Evolutionary conservation across 2,888 invertebrate genomes (phyloP).

Genomic region (Choristoneura rosaceana): DNA sequence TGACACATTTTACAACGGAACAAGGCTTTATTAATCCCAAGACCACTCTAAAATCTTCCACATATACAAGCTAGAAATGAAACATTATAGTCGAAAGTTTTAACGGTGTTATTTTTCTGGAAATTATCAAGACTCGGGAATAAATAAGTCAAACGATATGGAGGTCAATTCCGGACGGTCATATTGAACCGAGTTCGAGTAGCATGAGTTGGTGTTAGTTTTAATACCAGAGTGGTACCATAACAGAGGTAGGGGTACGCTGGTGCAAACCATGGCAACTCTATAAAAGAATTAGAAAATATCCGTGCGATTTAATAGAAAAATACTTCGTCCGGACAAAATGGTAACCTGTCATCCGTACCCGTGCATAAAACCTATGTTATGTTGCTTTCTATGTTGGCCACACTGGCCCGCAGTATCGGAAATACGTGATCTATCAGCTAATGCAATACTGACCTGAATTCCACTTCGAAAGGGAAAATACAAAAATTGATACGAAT

Average conservation of each 20-base stretch:
- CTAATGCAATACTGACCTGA: constrained; percentile 38
- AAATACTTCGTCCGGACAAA: too few relatives aligned
- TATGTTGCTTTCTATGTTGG: neutral
- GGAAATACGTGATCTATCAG: constrained; percentile 37
- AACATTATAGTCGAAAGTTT: neutral
- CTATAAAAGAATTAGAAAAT: too few relatives aligned
- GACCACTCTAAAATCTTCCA: constrained; percentile 1
- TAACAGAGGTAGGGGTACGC: too few relatives aligned
- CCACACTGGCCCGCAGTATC: constrained; percentile 3
- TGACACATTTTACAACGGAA: neutral
- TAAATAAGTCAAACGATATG: neutral
- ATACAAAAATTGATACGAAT: neutral
- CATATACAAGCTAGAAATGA: neutral
- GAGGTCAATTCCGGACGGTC: neutral
- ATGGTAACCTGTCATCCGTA: too few relatives aligned
- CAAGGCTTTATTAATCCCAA: constrained; percentile 15
- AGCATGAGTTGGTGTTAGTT: too few relatives aligned
- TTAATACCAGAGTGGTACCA: too few relatives aligned
- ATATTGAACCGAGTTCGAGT: too few relatives aligned
- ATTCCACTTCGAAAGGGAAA: constrained; percentile 11
- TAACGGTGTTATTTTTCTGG: neutral
- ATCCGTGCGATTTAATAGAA: too few relatives aligned
- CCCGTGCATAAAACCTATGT: constrained; percentile 10
- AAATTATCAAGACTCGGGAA: neutral
- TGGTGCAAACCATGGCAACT: too few relatives aligned